These are phyloP conservation scores for Tringa solitaria DNA, from an alignment of 2,113 vertebrate species.

Conservation along the genomic window DNA sequence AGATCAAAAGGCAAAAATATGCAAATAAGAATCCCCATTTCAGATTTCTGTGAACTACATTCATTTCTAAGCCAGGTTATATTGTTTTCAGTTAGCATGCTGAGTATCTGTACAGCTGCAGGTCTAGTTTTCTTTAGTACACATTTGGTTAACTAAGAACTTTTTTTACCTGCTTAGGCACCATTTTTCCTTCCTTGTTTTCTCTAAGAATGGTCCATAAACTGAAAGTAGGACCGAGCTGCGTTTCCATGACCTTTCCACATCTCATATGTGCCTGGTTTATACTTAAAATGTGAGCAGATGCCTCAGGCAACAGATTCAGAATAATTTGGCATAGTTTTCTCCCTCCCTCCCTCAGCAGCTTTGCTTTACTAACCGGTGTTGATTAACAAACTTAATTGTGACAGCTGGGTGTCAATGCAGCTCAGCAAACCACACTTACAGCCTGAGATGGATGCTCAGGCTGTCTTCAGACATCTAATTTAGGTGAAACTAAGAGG, in stretches of 20 bases:
- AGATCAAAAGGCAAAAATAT: neutral
- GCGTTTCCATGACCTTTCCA: neutral
- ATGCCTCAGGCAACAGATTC: neutral
- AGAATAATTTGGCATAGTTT: neutral
- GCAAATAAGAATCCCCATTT: neutral
- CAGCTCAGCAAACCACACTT: neutral
- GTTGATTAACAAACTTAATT: neutral
- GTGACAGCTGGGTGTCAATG: neutral
- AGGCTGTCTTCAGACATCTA: neutral
- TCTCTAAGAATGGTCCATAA: neutral
- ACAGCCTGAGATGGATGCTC: neutral
- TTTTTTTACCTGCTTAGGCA: neutral
- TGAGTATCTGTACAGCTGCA: neutral
- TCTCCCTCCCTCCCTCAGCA: neutral
- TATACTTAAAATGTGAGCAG: slow-evolving; percentile 1
- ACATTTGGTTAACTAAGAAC: neutral
- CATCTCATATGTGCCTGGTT: neutral
- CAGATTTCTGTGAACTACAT: neutral
- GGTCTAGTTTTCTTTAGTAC: neutral
- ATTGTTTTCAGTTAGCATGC: neutral
- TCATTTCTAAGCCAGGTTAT: neutral
- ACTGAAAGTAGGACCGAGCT: neutral
- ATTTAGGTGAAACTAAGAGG: neutral
- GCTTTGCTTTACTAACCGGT: neutral
- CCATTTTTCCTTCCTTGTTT: neutral